phyloP scores from a whole-genome alignment of 2,888 invertebrate species.

The Spicauda simplicius region DNA sequence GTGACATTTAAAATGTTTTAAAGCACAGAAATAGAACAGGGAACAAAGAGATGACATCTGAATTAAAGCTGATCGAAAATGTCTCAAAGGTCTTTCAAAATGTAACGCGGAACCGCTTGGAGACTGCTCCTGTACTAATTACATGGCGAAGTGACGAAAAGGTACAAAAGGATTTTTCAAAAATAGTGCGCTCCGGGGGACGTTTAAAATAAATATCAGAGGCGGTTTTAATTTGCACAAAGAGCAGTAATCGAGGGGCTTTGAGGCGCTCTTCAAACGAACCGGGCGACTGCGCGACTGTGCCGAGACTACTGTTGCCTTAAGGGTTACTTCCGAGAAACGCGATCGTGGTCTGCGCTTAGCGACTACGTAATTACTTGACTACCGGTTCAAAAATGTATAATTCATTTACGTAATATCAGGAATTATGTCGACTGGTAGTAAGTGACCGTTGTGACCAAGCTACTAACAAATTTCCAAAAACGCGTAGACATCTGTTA shows the following conservation, averaged over 20 bases:
- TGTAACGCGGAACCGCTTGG: constrained; percentile 37
- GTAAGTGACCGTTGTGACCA: too few species aligned
- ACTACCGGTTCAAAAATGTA: background rate
- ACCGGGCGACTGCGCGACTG: constrained; percentile 21
- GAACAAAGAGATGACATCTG: constrained; percentile 21
- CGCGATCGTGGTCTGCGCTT: background rate
- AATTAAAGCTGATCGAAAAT: constrained; percentile 25
- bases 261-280: constrained; percentile 36
- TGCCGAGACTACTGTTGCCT: constrained; percentile 5
- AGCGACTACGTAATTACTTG: background rate
- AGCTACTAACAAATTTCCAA: too few species aligned
- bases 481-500: too few species aligned
- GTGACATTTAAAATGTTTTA: background rate
- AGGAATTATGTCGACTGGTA: too few species aligned
- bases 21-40: background rate
- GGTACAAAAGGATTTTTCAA: constrained; percentile 46
- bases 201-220: constrained; percentile 63
- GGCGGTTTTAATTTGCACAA: constrained; percentile 59
- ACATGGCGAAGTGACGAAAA: constrained; percentile 50
- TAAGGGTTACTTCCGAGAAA: constrained; percentile 9
- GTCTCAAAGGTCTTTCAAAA: constrained; percentile 42
- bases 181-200: constrained; percentile 46
- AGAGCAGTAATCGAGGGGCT: constrained; percentile 41
- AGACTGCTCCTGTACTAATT: constrained; percentile 52
- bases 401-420: background rate